phyloP scores from a whole-genome alignment of 2,113 vertebrate species.

The Chlamydotis undulata region DNA sequence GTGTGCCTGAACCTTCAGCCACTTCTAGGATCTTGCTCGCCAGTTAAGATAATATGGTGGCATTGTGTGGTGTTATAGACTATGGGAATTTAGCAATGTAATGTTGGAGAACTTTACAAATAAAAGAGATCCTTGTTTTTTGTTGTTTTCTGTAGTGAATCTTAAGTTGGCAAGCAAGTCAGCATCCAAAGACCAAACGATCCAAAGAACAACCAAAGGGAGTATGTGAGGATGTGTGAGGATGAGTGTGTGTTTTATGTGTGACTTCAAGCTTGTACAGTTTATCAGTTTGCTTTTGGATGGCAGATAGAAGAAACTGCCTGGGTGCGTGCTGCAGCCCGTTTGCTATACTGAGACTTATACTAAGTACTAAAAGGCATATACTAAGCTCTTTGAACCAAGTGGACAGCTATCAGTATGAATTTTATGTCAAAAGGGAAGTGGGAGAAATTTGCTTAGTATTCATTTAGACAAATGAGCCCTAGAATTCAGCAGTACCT shows the following conservation, averaged over 20 bases:
- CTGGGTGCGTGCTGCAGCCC: not conserved
- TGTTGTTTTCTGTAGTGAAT: not conserved
- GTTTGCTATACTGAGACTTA: not conserved
- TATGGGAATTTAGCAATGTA: not conserved
- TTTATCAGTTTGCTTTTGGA: not conserved
- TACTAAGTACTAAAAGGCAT: not conserved
- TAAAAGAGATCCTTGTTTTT: not conserved
- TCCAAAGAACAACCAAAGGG: not conserved
- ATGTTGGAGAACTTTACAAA: not conserved
- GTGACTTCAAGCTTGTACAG: not conserved
- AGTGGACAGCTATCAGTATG: not conserved
- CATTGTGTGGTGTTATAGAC: not conserved
- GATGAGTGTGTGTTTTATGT: not conserved
- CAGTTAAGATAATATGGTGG: not conserved
- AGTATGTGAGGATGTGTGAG: not conserved
- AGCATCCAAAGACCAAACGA: not conserved
- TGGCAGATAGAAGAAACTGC: not conserved
- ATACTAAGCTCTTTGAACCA: not conserved
- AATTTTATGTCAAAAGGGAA: not conserved
- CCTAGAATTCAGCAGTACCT: not conserved
- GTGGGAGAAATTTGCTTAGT: not conserved
- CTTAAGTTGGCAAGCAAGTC: not conserved
- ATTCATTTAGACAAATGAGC: not conserved
- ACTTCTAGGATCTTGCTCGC: not conserved
- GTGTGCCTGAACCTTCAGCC: not conserved